Evolutionary conservation across 2,797 vertebrate genomes (phyloP).

Genomic region (Cryptoblepharus egeriae): DNA sequence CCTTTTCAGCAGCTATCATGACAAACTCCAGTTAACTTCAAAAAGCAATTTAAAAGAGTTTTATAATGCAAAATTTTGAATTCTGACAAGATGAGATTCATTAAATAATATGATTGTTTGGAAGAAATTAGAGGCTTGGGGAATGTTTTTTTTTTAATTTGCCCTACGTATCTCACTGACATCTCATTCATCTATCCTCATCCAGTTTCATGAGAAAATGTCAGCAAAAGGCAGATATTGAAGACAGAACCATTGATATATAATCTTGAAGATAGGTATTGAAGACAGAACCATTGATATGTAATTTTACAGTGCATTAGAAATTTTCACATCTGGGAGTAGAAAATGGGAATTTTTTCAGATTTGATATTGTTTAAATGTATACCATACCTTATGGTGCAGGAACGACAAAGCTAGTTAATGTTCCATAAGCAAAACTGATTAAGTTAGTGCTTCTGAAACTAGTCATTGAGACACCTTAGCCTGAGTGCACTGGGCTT

Average conservation of each 20-base stretch:
- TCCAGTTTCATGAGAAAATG: not conserved
- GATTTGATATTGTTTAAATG: not conserved
- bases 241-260: no score
- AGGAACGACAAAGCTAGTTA: not conserved
- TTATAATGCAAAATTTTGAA: not conserved
- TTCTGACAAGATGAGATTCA: not conserved
- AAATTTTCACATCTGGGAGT: not conserved
- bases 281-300: not conserved
- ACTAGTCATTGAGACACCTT: no score
- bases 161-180: not conserved
- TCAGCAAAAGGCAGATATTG: not conserved
- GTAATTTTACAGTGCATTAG: not conserved
- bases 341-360: not conserved
- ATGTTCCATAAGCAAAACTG: no score
- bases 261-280: not conserved
- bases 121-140: not conserved
- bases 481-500: no score
- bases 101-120: not conserved
- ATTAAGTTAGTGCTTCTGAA: no score
- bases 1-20: no score
- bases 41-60: not conserved
- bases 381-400: not conserved
- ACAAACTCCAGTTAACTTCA: no score
- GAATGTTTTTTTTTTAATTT: not conserved
- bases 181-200: no score